Conservation (phyloP, 2,797 vertebrate species). For the Takifugu rubripes region DNA sequence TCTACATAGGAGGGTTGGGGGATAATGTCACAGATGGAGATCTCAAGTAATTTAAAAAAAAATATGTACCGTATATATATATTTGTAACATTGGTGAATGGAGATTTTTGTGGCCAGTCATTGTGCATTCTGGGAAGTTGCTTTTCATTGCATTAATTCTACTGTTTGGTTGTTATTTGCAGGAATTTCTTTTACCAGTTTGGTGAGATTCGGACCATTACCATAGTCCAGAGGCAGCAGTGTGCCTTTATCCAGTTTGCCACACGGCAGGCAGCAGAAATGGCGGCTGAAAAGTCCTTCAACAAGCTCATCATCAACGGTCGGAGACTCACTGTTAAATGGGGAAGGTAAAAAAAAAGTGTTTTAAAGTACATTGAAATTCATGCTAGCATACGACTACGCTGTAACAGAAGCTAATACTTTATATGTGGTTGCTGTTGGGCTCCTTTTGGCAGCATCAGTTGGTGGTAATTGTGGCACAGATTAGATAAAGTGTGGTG, state of each 20-base stretch:
- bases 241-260: conserved; percentile 99
- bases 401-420: too few species aligned
- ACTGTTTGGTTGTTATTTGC: conserved; percentile 5
- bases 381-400: too few species aligned
- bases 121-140: not conserved
- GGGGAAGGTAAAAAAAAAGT: conserved; percentile 86
- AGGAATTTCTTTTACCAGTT: conserved; percentile 99
- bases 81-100: not conserved
- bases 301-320: conserved; percentile 98
- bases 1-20: conserved; percentile 94
- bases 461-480: not conserved
- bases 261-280: conserved; percentile 88
- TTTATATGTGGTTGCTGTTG: not conserved
- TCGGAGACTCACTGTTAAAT: conserved; percentile 94
- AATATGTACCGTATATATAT: not conserved
- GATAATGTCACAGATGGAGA: conserved; percentile 94
- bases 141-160: not conserved
- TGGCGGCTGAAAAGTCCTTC: conserved; percentile 96
- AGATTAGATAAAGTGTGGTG: too few species aligned
- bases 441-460: too few species aligned
- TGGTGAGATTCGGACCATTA: conserved; percentile 95
- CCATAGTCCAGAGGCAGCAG: conserved; percentile 94
- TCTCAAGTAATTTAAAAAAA: conserved; percentile 78
- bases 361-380: too few species aligned
- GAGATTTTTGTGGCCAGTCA: too few species aligned